Evolutionary conservation across 2,888 invertebrate genomes (phyloP).

Genomic region (Morpho helenor): DNA sequence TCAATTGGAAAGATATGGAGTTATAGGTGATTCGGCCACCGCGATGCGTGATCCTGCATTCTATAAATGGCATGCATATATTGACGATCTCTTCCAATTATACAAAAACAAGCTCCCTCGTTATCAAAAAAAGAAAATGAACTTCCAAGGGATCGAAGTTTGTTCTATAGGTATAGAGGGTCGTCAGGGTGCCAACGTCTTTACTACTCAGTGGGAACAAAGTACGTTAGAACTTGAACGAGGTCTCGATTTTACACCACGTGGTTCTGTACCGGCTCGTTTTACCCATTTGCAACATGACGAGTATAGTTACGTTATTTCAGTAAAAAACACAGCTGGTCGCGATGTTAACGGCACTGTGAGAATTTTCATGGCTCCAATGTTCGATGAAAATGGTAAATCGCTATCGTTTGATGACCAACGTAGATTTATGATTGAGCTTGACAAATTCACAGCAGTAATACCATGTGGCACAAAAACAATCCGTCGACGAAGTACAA

Average conservation of each 20-base stretch:
- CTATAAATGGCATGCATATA: constrained; percentile 90
- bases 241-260: constrained; percentile 90
- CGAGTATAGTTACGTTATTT: constrained; percentile 80
- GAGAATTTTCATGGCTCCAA: constrained; percentile 85
- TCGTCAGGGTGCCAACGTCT: constrained; percentile 73
- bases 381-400: constrained; percentile 80
- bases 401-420: constrained; percentile 80
- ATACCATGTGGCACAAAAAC: constrained; percentile 84
- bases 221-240: constrained; percentile 85
- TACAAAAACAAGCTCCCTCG: constrained; percentile 85
- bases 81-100: constrained; percentile 87
- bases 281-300: constrained; percentile 86
- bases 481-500: constrained; percentile 81
- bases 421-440: constrained; percentile 82
- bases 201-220: constrained; percentile 89
- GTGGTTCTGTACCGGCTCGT: constrained; percentile 84
- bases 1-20: constrained; percentile 86
- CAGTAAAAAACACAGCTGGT: constrained; percentile 77
- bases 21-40: constrained; percentile 91
- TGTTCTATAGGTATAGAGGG: constrained; percentile 75
- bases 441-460: constrained; percentile 84
- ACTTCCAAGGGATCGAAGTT: constrained; percentile 80
- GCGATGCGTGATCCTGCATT: constrained; percentile 93
- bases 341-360: constrained; percentile 79
- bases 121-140: constrained; percentile 81